Percentiles rank a stretch among this genome's conserved stretches.
phyloP scores from a whole-genome alignment of 2,888 invertebrate genomes.

The Drosophila subquinaria region DNA sequence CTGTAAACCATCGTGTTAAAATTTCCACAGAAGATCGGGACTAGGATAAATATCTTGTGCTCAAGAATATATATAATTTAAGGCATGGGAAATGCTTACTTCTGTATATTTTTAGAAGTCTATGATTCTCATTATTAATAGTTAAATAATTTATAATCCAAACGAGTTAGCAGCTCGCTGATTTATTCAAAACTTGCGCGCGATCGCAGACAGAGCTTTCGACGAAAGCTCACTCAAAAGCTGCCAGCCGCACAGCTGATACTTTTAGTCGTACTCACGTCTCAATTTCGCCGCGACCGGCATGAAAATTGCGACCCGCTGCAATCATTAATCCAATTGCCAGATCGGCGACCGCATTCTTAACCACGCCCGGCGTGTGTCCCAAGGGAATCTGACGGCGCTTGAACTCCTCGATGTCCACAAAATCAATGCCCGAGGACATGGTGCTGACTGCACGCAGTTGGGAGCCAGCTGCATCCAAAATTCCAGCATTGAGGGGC shows the following conservation, averaged over 20 bases:
- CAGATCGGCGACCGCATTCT: slow-evolving; percentile 93
- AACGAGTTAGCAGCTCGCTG: slow-evolving; percentile 39
- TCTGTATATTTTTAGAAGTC: too few species aligned
- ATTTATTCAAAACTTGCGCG: neutral
- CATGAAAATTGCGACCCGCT: slow-evolving; percentile 91
- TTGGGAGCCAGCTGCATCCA: slow-evolving; percentile 86
- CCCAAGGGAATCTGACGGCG: slow-evolving; percentile 90
- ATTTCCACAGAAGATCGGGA: too few species aligned
- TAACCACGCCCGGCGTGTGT: slow-evolving; percentile 91
- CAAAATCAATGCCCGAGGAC: slow-evolving; percentile 95
- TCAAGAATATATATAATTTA: too few species aligned
- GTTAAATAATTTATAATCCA: neutral
- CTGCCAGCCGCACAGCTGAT: slow-evolving; percentile 47
- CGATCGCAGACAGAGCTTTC: slow-evolving; percentile 30
- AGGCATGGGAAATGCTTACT: too few species aligned
- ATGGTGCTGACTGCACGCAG: slow-evolving; percentile 92
- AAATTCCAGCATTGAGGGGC: slow-evolving; percentile 80
- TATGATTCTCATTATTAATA: too few species aligned
- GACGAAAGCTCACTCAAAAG: slow-evolving; percentile 28
- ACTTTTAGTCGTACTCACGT: slow-evolving; percentile 75
- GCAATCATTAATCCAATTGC: slow-evolving; percentile 91
- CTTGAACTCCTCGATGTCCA: slow-evolving; percentile 90
- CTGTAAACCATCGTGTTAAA: too few species aligned
- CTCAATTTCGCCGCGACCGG: slow-evolving; percentile 89
- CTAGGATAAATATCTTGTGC: too few species aligned